A percentile compares a stretch with the other conserved stretches of the same genome.
phyloP scores from a whole-genome alignment of 2,888 invertebrate species.

The Diadegma fenestrale region DNA sequence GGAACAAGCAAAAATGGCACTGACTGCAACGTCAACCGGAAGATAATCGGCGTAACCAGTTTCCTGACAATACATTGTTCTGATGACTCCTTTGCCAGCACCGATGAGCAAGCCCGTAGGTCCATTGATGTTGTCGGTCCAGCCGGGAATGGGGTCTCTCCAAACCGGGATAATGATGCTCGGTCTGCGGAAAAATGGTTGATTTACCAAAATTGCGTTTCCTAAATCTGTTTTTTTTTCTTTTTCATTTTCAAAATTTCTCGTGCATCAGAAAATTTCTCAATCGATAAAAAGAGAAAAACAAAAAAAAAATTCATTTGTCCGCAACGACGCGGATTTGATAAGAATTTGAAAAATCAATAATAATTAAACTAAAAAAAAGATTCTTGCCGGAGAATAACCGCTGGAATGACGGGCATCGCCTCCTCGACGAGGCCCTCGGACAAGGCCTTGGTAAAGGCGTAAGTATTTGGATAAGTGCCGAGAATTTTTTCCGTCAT shows the following conservation, averaged over 20 bases:
- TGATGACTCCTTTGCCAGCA: conserved; percentile 94
- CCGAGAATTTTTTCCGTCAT: conserved; percentile 90
- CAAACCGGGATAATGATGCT: conserved; percentile 93
- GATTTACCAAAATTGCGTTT: conserved; percentile 7
- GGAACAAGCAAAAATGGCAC: conserved; percentile 89
- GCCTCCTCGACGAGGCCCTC: conserved; percentile 94
- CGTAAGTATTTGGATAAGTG: conserved; percentile 95
- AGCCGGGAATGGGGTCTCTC: conserved; percentile 94
- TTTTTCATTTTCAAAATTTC: too few species aligned
- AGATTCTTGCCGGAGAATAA: conserved; percentile 90
- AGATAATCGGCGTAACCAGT: conserved; percentile 92
- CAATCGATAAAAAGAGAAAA: too few species aligned
- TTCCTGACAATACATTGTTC: conserved; percentile 94
- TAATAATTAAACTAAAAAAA: background rate
- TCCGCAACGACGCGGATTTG: background rate
- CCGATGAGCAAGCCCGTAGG: conserved; percentile 93
- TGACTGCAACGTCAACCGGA: conserved; percentile 93
- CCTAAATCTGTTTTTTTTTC: background rate
- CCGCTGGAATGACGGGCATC: conserved; percentile 90
- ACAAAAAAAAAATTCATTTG: background rate
- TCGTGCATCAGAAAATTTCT: too few species aligned
- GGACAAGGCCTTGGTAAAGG: conserved; percentile 96
- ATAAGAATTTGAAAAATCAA: too few species aligned
- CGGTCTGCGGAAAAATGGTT: conserved; percentile 74
- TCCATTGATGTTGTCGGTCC: conserved; percentile 98